Evolutionary conservation across 2,113 vertebrate species (phyloP).

Genomic region (Dryoscopus gambensis): DNA sequence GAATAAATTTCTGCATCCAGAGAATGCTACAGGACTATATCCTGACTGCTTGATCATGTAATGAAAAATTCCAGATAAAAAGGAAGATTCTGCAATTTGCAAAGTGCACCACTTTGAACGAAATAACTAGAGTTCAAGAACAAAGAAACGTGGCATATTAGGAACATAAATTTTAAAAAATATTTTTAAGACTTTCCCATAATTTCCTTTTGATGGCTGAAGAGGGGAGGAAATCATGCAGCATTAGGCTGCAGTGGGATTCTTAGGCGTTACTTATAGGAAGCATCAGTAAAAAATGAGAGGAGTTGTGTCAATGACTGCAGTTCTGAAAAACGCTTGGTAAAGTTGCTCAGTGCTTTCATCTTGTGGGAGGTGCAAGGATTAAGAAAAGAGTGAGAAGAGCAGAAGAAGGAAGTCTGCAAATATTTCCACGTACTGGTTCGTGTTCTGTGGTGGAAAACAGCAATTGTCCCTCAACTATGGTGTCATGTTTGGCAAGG

Average conservation of each 20-base stretch:
- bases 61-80: neutral
- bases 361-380: neutral
- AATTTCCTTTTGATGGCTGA: neutral
- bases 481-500: neutral
- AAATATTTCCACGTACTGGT: neutral
- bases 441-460: neutral
- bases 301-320: neutral
- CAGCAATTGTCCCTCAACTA: neutral
- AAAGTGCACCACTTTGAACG: rapidly evolving
- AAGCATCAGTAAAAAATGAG: neutral
- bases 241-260: neutral
- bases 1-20: neutral
- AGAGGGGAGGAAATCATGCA: neutral
- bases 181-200: neutral
- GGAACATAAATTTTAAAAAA: neutral
- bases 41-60: neutral
- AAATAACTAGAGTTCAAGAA: neutral
- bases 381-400: neutral
- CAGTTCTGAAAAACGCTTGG: neutral
- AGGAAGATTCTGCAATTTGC: neutral
- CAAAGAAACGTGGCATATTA: neutral
- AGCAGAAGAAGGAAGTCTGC: neutral
- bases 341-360: neutral
- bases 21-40: neutral
- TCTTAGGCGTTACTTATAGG: neutral